Conservation (phyloP, 2,797 vertebrate genomes). For the Pantherophis vulpinus region DNA sequence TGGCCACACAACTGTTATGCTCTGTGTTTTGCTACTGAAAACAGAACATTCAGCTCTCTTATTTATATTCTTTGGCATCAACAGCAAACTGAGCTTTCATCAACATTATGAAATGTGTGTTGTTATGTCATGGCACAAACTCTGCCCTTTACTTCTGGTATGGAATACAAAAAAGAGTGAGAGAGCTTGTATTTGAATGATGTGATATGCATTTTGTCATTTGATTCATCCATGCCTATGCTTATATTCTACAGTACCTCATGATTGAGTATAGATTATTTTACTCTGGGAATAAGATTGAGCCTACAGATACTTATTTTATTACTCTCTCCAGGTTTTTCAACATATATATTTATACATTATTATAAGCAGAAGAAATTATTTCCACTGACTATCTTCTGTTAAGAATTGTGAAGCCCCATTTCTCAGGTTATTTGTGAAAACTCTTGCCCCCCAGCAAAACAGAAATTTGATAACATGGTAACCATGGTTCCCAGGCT, state of each 20-base stretch:
- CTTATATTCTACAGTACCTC: not conserved
- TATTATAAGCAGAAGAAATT: not conserved
- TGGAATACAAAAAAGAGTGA: not conserved
- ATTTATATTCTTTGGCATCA: not conserved
- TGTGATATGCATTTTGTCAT: not conserved
- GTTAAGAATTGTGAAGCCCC: not conserved
- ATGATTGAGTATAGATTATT: not conserved
- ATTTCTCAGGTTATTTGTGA: not conserved
- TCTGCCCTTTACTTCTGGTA: not conserved
- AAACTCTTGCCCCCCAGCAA: not conserved
- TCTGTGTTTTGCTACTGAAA: not conserved
- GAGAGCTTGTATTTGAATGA: not conserved
- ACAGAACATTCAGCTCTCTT: not conserved
- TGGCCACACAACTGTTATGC: not conserved
- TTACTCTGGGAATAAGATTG: not conserved
- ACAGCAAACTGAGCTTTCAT: not conserved
- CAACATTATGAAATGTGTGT: not conserved
- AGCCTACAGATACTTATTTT: not conserved
- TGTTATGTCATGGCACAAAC: not conserved
- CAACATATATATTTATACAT: not conserved
- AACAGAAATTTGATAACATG: not conserved
- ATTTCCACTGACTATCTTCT: not conserved
- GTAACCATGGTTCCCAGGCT: not conserved
- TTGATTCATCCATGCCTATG: not conserved
- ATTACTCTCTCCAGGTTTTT: not conserved